phyloP scores from a whole-genome alignment of 2,888 invertebrate species.

The Loripinus fragilis region DNA sequence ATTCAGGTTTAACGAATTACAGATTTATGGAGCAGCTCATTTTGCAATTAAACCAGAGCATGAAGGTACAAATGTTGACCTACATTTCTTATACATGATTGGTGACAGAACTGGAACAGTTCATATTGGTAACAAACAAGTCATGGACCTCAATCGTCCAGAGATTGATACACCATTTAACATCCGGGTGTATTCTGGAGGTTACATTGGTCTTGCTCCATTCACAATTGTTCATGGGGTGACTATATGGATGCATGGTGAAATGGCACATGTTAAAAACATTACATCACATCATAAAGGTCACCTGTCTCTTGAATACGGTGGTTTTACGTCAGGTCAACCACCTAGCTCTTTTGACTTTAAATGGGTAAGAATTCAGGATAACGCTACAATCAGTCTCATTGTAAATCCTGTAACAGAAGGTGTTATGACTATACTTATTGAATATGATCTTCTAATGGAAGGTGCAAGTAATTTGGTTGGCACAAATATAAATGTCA shows the following conservation, averaged over 20 bases:
- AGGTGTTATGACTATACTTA: conserved; percentile 55
- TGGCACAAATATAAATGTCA: conserved; percentile 66
- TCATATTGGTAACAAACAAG: conserved; percentile 69
- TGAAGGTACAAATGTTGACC: conserved; percentile 49
- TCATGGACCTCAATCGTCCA: conserved; percentile 64
- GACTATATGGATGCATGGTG: conserved; percentile 73
- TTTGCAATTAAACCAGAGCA: conserved; percentile 65
- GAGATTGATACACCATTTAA: conserved; percentile 73
- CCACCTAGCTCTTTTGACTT: conserved; percentile 54
- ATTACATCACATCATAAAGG: conserved; percentile 71
- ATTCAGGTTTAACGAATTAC: conserved; percentile 70
- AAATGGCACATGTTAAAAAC: conserved; percentile 67
- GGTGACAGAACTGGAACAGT: conserved; percentile 76
- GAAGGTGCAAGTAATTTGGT: conserved; percentile 72
- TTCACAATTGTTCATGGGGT: conserved; percentile 71
- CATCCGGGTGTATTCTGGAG: conserved; percentile 67
- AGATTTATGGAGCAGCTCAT: conserved; percentile 71
- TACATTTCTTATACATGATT: conserved; percentile 76
- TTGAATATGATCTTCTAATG: conserved; percentile 60
- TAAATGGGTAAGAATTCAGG: conserved; percentile 68
- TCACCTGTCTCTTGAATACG: conserved; percentile 62
- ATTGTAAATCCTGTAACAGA: conserved; percentile 66
- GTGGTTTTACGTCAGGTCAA: conserved; percentile 61
- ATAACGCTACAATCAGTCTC: conserved; percentile 67
- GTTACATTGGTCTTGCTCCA: conserved; percentile 67